A percentile compares a stretch with the other conserved stretches of the same genome.
Conservation (phyloP, 2,113 vertebrate genomes). For the Lycaon pictus region DNA sequence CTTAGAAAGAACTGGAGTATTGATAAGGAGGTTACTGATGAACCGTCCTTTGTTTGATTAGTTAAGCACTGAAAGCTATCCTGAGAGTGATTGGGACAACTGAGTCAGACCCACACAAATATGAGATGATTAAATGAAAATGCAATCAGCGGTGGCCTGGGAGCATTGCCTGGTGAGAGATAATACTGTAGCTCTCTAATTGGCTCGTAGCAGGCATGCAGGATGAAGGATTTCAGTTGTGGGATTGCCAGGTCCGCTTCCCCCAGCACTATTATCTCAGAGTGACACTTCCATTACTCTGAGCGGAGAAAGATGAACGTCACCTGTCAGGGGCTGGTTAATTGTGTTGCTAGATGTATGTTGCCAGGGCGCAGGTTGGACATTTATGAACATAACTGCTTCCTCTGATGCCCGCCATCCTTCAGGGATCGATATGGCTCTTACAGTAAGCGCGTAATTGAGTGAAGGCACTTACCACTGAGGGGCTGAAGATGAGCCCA, state of each 20-base stretch:
- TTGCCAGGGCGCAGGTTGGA: slow-evolving; percentile 91
- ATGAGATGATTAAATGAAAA: slow-evolving; percentile 85
- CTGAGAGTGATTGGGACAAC: slow-evolving; percentile 71
- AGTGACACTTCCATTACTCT: slow-evolving; percentile 98
- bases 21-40: background rate
- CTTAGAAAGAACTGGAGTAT: background rate
- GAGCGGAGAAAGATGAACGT: slow-evolving; percentile 95
- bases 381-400: slow-evolving; percentile 94
- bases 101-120: slow-evolving; percentile 76
- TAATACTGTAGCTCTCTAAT: slow-evolving; percentile 88
- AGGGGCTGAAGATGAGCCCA: slow-evolving; percentile 87
- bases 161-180: slow-evolving; percentile 85
- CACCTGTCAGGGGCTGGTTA: slow-evolving; percentile 95
- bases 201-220: slow-evolving; percentile 86
- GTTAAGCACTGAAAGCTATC: slow-evolving; percentile 57
- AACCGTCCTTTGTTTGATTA: slow-evolving; percentile 66
- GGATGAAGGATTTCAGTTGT: slow-evolving; percentile 90
- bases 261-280: slow-evolving; percentile 94
- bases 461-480: slow-evolving; percentile 89
- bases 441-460: slow-evolving; percentile 91
- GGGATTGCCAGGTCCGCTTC: slow-evolving; percentile 88
- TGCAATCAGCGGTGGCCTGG: slow-evolving; percentile 80
- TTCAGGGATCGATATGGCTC: slow-evolving; percentile 90
- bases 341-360: slow-evolving; percentile 97
- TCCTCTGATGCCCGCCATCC: slow-evolving; percentile 90